Evolutionary conservation across 2,797 vertebrate genomes (phyloP), one percentile per base, ranked within the genome.

Genomic region (Antennarius maculatus): DNA sequence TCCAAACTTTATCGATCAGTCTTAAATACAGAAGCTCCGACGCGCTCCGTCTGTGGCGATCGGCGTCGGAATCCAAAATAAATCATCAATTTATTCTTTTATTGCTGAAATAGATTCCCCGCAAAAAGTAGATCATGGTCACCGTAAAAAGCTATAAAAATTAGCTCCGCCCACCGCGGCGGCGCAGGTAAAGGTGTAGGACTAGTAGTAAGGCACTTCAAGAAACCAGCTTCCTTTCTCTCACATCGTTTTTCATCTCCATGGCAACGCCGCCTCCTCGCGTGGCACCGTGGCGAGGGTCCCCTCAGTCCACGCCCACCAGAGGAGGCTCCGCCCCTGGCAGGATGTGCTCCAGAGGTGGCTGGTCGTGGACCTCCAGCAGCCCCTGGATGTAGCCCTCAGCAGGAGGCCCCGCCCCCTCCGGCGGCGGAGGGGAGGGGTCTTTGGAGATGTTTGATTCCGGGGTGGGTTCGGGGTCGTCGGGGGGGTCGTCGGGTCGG

Each of bases 121-220:
- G 61, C 82, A 88, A 88, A 91, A 90, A 91, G 83, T 86, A 88
- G 91, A 90, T 95, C 90, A 91, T 86, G 82, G 84, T 94, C 87
- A 88, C 91, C 84, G 85, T 92, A 92, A 92, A 92, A 93, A 89
- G 88, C 91, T 92, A 87, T 87, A 91, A 92, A 92, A 94, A 86
- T 89, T 85, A 83, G 90, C 90, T 94, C 86, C 92, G 83, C 82
- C 86, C 79, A 85, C 82, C 64, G 69, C 74, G 69, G 81, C 68
- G 89, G 88, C 81, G 88, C 86, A 89, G 89, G 92, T 89, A 94
- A 95, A 95, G 93, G 93, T 94, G 80, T 76, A 16, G 78, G 76
- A 84, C 83, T 86, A 97, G 96, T 97, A 97, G 95, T 96, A 99
- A 98, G 97, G 97, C 97, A 98, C 97, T 96, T 95, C 87, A 88